Base-by-base conservation (phyloP, 2,113 vertebrate species). In the Dascyllus trimaculatus region DNA sequence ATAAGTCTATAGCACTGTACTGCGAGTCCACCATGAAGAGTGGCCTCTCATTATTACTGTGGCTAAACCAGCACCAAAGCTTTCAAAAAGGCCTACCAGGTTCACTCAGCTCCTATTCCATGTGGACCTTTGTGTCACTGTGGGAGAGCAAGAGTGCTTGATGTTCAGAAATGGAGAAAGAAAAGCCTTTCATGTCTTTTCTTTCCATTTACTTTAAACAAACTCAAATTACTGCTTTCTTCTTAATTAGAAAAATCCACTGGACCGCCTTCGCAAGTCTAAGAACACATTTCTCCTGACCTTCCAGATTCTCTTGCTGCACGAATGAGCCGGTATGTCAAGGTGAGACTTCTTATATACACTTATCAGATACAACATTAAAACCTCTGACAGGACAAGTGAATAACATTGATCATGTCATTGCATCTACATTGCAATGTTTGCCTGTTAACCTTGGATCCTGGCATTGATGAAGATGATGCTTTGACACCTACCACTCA, bases 21-120 rank as follows among this genome's bases (percentile, higher is more conserved):
- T 25, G 35, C 7, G 51, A 75, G 35, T 75, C 60, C 66, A 70
- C 40, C 9, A 25, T 57, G 14, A 62, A 32, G 74, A 89, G 87
- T 84, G 60, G 58, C 90, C 85, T 93, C n/a, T 84, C 62, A 84
- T 91, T 80, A 85, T 67, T 82, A 35, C 71, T 26, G 24, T 38
- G 32, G 74, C 45, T 17, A 78, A 88, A 86, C 56, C 15, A 25
- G 61, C n/a, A n/a, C 62, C 63, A 80, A 35, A 60, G 68, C 54
- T 62, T 83, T 57, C 62, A 84, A 53, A 85, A 54, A 71, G 54
- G 22, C 70, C 76, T 48, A 51, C 65, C 45, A 40, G 69, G 84
- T 78, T 79, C 63, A 60, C 62, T 77, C 67, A 61, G 46, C 14
- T 14, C 40, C 74, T 53, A 43, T 78, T 65, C 84, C 58, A 72